These are phyloP conservation scores for Vanessa tameamea DNA, from an alignment of 1,140 invertebrate species.

Conservation along the genomic window DNA sequence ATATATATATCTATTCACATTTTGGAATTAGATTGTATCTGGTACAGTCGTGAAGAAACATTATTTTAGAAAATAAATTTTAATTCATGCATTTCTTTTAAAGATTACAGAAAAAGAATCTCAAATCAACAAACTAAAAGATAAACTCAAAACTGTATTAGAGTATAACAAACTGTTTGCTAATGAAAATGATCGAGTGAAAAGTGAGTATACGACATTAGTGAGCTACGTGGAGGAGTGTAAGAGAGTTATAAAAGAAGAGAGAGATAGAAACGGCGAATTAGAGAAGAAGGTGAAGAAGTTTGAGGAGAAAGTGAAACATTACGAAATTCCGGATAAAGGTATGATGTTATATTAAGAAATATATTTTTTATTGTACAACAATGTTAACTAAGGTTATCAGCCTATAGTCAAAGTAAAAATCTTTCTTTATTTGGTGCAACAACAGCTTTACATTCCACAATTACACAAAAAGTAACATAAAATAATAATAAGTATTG, in stretches of 20 bases:
- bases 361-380: neutral
- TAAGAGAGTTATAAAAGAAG: slow-evolving; percentile 59
- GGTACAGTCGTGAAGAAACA: too few species aligned
- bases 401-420: too few species aligned
- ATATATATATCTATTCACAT: too few species aligned
- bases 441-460: too few species aligned
- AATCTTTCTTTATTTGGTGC: neutral
- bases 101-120: slow-evolving; percentile 69
- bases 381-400: too few species aligned
- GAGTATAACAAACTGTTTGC: slow-evolving; percentile 71
- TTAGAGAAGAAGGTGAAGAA: slow-evolving; percentile 63
- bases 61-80: neutral
- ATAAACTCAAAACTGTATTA: slow-evolving; percentile 65
- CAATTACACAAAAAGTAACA: too few species aligned
- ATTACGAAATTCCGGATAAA: slow-evolving; percentile 74
- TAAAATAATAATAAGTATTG: too few species aligned
- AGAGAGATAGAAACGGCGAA: slow-evolving; percentile 55
- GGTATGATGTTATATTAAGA: slow-evolving; percentile 47
- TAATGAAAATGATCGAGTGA: slow-evolving; percentile 66
- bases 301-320: slow-evolving; percentile 68
- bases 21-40: too few species aligned
- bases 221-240: slow-evolving; percentile 67
- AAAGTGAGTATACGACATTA: slow-evolving; percentile 53
- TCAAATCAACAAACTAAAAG: slow-evolving; percentile 65
- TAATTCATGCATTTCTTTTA: slow-evolving; percentile 1